phyloP scores from a whole-genome alignment of 1,140 invertebrate species.

The Drosophila arawakana region DNA sequence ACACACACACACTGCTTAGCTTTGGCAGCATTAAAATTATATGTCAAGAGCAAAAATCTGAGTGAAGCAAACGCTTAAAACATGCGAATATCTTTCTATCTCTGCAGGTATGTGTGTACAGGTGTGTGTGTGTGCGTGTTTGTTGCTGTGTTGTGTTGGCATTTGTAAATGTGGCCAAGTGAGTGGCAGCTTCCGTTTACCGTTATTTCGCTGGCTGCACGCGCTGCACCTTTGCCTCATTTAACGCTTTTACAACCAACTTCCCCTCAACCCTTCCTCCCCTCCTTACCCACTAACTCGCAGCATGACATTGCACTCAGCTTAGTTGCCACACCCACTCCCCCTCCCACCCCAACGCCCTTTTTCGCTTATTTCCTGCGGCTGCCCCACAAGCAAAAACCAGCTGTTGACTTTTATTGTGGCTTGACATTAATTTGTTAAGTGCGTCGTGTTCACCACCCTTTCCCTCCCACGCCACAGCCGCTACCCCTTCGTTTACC shows the following conservation, averaged over 20 bases:
- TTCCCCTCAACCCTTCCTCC: not conserved
- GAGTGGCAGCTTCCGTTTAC: constrained; percentile 49
- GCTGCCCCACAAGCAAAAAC: constrained; percentile 43
- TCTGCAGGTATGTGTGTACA: not conserved
- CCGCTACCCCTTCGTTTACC: constrained; percentile 11
- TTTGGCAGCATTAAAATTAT: constrained; percentile 65
- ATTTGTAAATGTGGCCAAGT: constrained; percentile 39
- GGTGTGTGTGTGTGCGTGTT: constrained; percentile 3
- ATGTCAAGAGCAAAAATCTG: constrained; percentile 71
- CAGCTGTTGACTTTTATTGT: constrained; percentile 83
- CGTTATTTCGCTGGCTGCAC: not conserved
- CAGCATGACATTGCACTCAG: constrained; percentile 76
- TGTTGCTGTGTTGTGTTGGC: constrained; percentile 2
- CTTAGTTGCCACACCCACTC: constrained; percentile 32
- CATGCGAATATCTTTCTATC: constrained; percentile 37
- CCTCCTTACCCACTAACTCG: constrained; percentile 15
- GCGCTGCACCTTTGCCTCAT: constrained; percentile 8
- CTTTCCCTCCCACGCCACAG: not conserved
- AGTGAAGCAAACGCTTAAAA: constrained; percentile 54
- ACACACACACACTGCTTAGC: constrained; percentile 22
- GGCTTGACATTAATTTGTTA: constrained; percentile 83
- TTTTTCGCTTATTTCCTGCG: not conserved
- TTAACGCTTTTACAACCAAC: not conserved
- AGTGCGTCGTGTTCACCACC: constrained; percentile 53
- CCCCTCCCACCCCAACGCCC: not conserved